Base-by-base conservation (phyloP, 35 echinoderm and acorn worm genomes). In the Heliocidaris tuberculata region DNA sequence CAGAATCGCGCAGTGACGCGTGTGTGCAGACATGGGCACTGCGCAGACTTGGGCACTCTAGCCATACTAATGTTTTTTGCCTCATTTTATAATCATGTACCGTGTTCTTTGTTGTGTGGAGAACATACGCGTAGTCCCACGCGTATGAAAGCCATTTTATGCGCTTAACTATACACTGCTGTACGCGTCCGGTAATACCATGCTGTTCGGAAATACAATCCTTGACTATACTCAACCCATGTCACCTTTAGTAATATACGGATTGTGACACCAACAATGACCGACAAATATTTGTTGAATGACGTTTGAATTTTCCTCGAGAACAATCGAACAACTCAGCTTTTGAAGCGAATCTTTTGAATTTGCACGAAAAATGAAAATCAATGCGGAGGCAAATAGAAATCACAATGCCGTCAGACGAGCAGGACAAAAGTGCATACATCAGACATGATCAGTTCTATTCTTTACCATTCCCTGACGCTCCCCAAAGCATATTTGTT, bases 401-500 rank as follows among this genome's bases (percentile, higher is more conserved):
- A 70, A 70, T 65, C 60, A 24, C 4, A 65, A 27, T 71, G 27
- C 17, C 65, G 4, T 24, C 21, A 78, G 65, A n/a, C 15, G 27
- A 78, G 27, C 65, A 78, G 21, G 27, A 78, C 65, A 78, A 78
- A 78, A n/a, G 27, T 27, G 7, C 0, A 27, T 78, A 27, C 65
- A 78, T 6, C 11, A 56, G 52, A 56, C 52, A 56, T 9, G 19
- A 78, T n/a, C 21, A 19, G 27, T 4, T 78, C 27, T n/a, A 27
- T 78, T 78, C 27, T 78, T 7, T n/a, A 19, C 65, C 7, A n/a
- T 6, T 78, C 65, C 19, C 65, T 78, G 65, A 78, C 65, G 65
- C 65, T 78, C 65, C 60, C 65, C 21, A 29, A 78, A 78, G 65
- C 65, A 78, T 78, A 78, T 78, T 78, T 78, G 65, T 78, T n/a